Evolutionary conservation across 1,140 invertebrate species (phyloP).

Genomic region (Heliothis virescens): DNA sequence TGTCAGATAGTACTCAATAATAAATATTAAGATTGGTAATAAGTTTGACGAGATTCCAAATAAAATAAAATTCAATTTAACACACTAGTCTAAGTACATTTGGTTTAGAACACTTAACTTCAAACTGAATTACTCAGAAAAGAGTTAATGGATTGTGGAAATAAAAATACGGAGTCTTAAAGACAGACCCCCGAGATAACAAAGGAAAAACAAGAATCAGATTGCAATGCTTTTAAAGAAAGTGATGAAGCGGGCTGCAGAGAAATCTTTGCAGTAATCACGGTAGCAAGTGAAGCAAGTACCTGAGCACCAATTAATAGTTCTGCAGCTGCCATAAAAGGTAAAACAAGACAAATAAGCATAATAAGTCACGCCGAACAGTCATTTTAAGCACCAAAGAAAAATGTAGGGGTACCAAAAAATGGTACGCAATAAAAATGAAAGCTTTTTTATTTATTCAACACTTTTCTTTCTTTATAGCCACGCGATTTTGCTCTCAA

Average conservation of each 20-base stretch:
- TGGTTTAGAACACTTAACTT: no score
- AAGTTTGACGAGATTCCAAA: no score
- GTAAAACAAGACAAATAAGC: conserved; percentile 32
- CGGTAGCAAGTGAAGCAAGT: background rate
- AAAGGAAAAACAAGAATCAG: background rate
- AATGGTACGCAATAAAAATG: conserved; percentile 44
- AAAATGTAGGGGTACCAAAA: conserved; percentile 43
- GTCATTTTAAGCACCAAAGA: conserved; percentile 38
- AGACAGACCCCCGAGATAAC: background rate
- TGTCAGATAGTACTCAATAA: no score
- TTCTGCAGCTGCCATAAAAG: background rate
- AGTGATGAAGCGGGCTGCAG: background rate
- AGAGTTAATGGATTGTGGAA: no score
- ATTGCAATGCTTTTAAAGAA: background rate
- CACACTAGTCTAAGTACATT: no score
- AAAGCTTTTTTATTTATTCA: conserved; percentile 50
- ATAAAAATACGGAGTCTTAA: no score
- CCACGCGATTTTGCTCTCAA: conserved; percentile 41
- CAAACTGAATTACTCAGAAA: no score
- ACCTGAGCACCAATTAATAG: background rate
- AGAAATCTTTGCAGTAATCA: conserved; percentile 9
- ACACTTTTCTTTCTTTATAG: conserved; percentile 46
- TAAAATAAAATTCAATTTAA: no score
- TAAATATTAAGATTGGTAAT: no score
- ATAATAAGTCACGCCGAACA: conserved; percentile 34